Base-by-base conservation (phyloP, 2,797 vertebrate species). In the Betta splendens region DNA sequence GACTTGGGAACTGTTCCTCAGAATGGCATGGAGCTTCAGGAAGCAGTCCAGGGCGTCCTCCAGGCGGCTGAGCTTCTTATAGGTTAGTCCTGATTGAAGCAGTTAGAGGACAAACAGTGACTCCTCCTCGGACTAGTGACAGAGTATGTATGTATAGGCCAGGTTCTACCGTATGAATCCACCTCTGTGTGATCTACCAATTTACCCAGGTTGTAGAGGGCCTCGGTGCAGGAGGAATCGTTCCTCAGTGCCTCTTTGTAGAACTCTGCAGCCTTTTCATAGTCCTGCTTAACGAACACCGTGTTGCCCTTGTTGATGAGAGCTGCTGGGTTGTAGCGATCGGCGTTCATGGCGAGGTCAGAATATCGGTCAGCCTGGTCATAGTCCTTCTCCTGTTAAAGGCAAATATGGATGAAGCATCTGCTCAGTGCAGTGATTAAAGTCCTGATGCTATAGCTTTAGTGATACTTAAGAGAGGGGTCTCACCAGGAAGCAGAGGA, bases 251-350 rank as follows among this genome's bases (percentile, higher is more conserved):
- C 95, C 78, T 99, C 97, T 69, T 95, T 97, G 80, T 94, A 99
- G 84, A 96, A 98, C 80, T 99, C 98, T 11, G 94, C 93, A 61
- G 98, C 95, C 85, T 98, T 98, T 72, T 97, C 97, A 37, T 89
- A 94, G 75, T 99, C 96, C 61, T 93, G 92, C 9, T 83, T 95
- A 75, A 91, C 83, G 81, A 95, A 98, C 69, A 95, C 85, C 0
- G 93, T 94, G 86, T 98, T 99, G 69, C 97, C 98, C 87, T 99
- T 99, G 92, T 99, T 99, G 57, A 94, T 94, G 1, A 99, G 93
- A 1, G 97, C 97, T 29, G 94, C 94, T 0, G 98, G 95, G 81
- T 98, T 99, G 62, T 99, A 98, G 54, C 94, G 94, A 73, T 99
- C 97, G 9, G 96, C 92, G 38, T 76, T 94, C 91, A 98, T 93